Conservation (phyloP, 2,888 invertebrate species). For the Apodemia zela region DNA sequence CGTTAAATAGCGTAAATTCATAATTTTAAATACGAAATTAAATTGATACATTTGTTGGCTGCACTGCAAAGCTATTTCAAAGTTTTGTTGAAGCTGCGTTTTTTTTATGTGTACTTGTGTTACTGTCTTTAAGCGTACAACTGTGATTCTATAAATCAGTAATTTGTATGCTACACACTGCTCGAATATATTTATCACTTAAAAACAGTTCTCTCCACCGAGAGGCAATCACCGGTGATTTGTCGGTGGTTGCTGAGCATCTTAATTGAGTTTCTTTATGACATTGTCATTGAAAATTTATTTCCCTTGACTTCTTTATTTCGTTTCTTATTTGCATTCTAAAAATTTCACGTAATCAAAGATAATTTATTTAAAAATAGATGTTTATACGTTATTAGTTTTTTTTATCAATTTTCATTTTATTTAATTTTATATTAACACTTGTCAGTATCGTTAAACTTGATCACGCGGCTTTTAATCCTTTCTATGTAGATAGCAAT, state of each 20-base stretch:
- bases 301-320: neutral
- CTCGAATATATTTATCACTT: conserved; percentile 14
- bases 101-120: conserved; percentile 31
- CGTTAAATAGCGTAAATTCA: no score
- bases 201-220: neutral
- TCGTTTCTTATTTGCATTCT: neutral
- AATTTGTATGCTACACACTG: conserved; percentile 35
- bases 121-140: conserved; percentile 26
- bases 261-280: neutral
- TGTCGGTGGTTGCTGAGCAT: neutral
- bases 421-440: no score
- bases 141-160: conserved; percentile 23
- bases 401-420: no score
- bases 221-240: neutral
- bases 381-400: no score
- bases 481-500: no score
- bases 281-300: neutral
- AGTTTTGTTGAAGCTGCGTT: conserved; percentile 32
- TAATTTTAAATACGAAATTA: no score
- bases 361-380: no score
- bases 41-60: no score
- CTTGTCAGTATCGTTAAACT: no score
- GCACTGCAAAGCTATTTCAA: no score
- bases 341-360: neutral
- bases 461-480: no score